These are phyloP conservation scores for Lagorchestes hirsutus DNA, from an alignment of 2,797 vertebrate species.

Conservation along the genomic window DNA sequence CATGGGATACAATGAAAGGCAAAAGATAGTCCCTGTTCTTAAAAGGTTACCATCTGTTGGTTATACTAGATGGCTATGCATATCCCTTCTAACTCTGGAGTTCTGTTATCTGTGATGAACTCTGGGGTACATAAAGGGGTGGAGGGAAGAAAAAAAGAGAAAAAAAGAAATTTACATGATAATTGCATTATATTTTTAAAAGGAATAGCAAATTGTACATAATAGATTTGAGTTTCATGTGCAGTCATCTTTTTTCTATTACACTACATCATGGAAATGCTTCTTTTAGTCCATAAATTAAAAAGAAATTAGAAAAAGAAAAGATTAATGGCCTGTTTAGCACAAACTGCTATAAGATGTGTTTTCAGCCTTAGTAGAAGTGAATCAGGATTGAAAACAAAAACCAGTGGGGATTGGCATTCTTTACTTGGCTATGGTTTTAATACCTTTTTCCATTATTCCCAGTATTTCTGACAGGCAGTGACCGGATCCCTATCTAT, in stretches of 20 bases:
- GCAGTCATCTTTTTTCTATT: not conserved
- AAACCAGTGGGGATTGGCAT: not conserved
- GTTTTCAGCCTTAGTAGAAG: not conserved
- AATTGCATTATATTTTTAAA: not conserved
- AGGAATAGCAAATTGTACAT: not conserved
- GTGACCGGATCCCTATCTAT: constrained; percentile 97
- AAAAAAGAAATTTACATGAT: not conserved
- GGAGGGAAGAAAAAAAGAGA: not conserved
- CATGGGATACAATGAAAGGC: not conserved
- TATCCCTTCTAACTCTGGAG: not conserved
- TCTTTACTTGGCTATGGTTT: not conserved
- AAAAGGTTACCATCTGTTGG: not conserved
- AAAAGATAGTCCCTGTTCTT: not conserved
- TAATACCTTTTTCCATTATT: not conserved
- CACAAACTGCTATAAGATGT: not conserved
- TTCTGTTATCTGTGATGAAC: not conserved
- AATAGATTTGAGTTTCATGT: not conserved
- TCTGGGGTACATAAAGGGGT: not conserved
- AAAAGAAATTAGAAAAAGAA: not conserved
- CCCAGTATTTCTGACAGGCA: constrained; percentile 97
- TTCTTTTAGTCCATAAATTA: not conserved
- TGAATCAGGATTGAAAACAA: not conserved
- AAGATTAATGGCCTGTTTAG: not conserved
- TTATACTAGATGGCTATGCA: not conserved
- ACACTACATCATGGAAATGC: not conserved